Conservation (phyloP, 2,888 invertebrate genomes). For the Lithophane leautieri region DNA sequence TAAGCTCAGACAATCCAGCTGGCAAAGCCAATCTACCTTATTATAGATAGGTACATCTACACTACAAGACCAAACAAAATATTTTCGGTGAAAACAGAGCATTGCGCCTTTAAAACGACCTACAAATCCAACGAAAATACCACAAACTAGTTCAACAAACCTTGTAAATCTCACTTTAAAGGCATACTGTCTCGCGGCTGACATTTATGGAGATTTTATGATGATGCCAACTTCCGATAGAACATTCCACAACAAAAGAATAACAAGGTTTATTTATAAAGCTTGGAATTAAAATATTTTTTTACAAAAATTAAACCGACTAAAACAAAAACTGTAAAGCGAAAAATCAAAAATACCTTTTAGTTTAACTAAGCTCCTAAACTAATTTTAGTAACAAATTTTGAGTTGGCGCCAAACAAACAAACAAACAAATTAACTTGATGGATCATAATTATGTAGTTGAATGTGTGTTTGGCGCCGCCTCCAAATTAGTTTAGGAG, state of each 20-base stretch:
- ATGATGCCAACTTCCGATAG: constrained; percentile 47
- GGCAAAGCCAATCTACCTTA: not conserved
- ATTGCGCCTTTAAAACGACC: constrained; percentile 13
- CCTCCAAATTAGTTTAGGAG: too few relatives aligned
- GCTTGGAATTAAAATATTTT: too few relatives aligned
- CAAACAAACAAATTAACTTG: too few relatives aligned
- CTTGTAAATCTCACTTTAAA: constrained; percentile 47
- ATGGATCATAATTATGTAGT: too few relatives aligned
- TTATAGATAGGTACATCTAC: not conserved
- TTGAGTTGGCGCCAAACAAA: too few relatives aligned
- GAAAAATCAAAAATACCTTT: too few relatives aligned
- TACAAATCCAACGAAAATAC: constrained; percentile 10
- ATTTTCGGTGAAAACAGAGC: not conserved
- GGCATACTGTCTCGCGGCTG: constrained; percentile 18
- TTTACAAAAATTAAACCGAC: too few relatives aligned
- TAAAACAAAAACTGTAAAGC: too few relatives aligned
- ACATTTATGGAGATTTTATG: constrained; percentile 49
- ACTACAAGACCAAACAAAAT: not conserved
- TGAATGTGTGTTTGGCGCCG: too few relatives aligned
- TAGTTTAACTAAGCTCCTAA: too few relatives aligned
- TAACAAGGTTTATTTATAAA: too few relatives aligned
- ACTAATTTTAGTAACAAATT: too few relatives aligned
- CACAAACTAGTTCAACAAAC: constrained; percentile 39
- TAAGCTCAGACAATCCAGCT: not conserved
- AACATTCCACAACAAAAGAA: constrained; percentile 15